Evolutionary conservation across 35 echinoderm and acorn worm genomes (phyloP).

Genomic region (Hemicentrotus pulcherrimus): DNA sequence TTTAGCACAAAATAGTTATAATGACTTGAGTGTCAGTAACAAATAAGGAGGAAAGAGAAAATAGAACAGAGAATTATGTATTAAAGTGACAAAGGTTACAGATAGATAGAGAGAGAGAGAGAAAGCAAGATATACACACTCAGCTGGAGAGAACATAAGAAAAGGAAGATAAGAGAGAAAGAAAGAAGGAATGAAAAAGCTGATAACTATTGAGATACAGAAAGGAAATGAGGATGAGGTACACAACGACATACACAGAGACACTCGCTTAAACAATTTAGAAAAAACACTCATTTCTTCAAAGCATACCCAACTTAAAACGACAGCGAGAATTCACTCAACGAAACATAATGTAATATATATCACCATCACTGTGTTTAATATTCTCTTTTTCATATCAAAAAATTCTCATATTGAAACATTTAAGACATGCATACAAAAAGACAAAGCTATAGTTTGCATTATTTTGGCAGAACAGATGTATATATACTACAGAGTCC

Average conservation of each 20-base stretch:
- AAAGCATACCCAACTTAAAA: neutral
- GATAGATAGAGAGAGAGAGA: constrained; percentile 1
- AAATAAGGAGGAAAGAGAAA: neutral
- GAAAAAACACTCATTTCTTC: neutral
- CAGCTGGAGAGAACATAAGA: neutral
- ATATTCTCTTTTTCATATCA: constrained; percentile 40
- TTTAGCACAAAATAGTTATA: neutral
- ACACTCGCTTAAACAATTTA: neutral
- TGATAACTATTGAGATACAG: neutral
- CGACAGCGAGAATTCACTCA: neutral
- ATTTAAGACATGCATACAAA: constrained; percentile 52
- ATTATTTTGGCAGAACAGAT: constrained; percentile 47
- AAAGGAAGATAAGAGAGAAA: neutral
- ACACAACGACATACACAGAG: neutral
- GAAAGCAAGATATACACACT: neutral
- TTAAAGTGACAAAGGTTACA: neutral
- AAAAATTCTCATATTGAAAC: constrained; percentile 28
- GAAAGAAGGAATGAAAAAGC: neutral
- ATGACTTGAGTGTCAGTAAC: too few species aligned
- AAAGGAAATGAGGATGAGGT: too few species aligned
- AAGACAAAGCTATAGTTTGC: constrained; percentile 32
- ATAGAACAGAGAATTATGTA: neutral
- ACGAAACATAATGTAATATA: neutral
- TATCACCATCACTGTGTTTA: constrained; percentile 13
- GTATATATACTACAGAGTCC: constrained; percentile 36